Conservation (phyloP, 1,140 invertebrate species). For the Lepidotrigona ventralis region DNA sequence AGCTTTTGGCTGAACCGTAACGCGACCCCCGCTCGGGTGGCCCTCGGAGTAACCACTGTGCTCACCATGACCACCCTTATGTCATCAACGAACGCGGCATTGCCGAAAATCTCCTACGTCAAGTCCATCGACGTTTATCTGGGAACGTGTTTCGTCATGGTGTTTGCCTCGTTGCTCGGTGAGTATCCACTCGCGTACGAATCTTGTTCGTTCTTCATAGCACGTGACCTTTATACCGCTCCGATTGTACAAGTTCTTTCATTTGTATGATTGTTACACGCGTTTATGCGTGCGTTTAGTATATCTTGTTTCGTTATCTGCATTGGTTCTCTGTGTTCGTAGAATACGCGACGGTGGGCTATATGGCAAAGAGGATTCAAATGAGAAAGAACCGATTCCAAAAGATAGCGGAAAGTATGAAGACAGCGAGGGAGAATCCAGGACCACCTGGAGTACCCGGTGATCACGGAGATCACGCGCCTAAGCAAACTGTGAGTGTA, state of each 20-base stretch:
- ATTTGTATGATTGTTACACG: not conserved
- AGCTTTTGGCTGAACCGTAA: constrained; percentile 97
- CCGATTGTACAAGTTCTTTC: not conserved
- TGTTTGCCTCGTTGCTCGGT: constrained; percentile 96
- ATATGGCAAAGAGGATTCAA: constrained; percentile 97
- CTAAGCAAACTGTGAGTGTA: constrained; percentile 88
- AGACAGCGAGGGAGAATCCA: constrained; percentile 86
- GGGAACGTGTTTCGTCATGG: constrained; percentile 99
- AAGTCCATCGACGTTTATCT: constrained; percentile 99
- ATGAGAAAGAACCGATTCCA: constrained; percentile 96
- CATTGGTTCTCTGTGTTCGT: constrained; percentile 65
- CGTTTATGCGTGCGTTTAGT: too few species aligned
- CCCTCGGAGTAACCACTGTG: constrained; percentile 97
- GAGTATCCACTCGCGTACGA: constrained; percentile 78
- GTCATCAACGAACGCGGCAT: constrained; percentile 98
- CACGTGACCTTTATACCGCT: not conserved
- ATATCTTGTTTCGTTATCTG: constrained; percentile 43
- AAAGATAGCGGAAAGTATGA: constrained; percentile 94
- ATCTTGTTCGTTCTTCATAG: constrained; percentile 27
- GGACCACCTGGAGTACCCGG: constrained; percentile 81
- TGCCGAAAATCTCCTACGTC: constrained; percentile 99
- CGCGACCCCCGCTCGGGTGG: constrained; percentile 97
- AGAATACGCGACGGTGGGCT: constrained; percentile 97
- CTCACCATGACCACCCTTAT: constrained; percentile 99
- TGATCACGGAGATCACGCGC: constrained; percentile 85